Percentiles rank a stretch among this genome's conserved stretches.
Conservation (phyloP, 2,888 invertebrate species). For the Scaptomyza tumidula region DNA sequence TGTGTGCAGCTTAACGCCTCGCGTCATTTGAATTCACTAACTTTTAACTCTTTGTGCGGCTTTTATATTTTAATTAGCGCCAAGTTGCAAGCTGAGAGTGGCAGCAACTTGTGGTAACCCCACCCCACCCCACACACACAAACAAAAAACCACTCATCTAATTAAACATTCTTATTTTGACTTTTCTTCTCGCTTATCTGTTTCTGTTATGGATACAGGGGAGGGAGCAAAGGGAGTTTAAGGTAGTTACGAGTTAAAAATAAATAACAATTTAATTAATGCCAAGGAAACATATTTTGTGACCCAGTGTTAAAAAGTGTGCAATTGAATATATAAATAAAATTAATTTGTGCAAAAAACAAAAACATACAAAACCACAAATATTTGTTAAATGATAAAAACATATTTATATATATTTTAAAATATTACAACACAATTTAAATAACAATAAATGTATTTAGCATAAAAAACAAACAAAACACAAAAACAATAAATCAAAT, state of each 20-base stretch:
- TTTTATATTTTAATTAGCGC: slow-evolving; percentile 80
- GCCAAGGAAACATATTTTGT: background rate
- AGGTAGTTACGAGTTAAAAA: background rate
- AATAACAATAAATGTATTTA: slow-evolving; percentile 35
- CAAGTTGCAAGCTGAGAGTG: slow-evolving; percentile 55
- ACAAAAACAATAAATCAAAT: slow-evolving; percentile 21
- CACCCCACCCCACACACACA: too few relatives aligned
- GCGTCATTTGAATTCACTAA: slow-evolving; percentile 48
- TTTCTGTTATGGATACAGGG: background rate
- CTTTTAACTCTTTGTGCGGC: slow-evolving; percentile 79
- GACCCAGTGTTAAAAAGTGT: background rate
- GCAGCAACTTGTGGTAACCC: slow-evolving; percentile 46
- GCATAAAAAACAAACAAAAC: slow-evolving; percentile 13
- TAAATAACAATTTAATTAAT: background rate
- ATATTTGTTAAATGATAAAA: background rate
- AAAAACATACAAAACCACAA: background rate
- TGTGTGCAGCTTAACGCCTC: slow-evolving; percentile 7
- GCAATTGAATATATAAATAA: background rate
- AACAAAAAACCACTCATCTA: slow-evolving; percentile 53
- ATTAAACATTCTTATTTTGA: slow-evolving; percentile 65
- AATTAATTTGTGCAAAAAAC: background rate
- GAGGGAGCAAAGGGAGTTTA: background rate
- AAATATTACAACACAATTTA: slow-evolving; percentile 9
- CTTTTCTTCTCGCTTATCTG: slow-evolving; percentile 31
- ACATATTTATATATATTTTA: too few relatives aligned